Evolutionary conservation across 2,888 invertebrate genomes (phyloP).

Genomic region (Tachina grossa): DNA sequence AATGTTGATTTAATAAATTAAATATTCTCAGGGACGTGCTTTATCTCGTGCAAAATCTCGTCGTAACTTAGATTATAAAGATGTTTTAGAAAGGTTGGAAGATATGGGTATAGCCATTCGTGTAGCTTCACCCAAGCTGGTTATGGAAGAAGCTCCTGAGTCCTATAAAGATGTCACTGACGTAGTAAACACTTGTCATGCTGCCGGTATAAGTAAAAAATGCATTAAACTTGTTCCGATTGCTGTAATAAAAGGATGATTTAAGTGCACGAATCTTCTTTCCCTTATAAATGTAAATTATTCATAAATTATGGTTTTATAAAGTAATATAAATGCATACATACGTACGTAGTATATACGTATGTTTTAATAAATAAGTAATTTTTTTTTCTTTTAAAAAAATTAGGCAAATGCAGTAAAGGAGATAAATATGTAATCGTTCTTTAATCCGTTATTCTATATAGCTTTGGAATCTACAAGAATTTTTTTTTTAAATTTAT

Average conservation of each 20-base stretch:
- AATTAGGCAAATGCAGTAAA: too few relatives aligned
- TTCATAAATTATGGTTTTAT: too few relatives aligned
- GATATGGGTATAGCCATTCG: slow-evolving; percentile 95
- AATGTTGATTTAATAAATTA: background rate
- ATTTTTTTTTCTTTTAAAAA: too few relatives aligned
- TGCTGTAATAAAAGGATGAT: slow-evolving; percentile 98
- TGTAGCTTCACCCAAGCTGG: slow-evolving; percentile 98
- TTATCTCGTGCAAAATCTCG: slow-evolving; percentile 98
- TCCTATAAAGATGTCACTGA: slow-evolving; percentile 99
- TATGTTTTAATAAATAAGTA: background rate
- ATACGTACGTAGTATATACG: background rate
- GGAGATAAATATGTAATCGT: too few relatives aligned
- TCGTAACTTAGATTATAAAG: slow-evolving; percentile 95
- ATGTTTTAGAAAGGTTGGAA: slow-evolving; percentile 93
- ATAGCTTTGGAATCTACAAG: too few relatives aligned
- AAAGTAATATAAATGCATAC: too few relatives aligned
- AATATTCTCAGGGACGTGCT: slow-evolving; percentile 91
- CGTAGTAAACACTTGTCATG: slow-evolving; percentile 99
- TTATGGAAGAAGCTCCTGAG: slow-evolving; percentile 99
- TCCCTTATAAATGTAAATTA: background rate
- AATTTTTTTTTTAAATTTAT: too few relatives aligned
- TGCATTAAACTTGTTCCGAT: slow-evolving; percentile 98
- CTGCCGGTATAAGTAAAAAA: slow-evolving; percentile 98
- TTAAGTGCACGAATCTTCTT: background rate
- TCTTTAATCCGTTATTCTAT: too few relatives aligned